These are phyloP conservation scores for Toxostoma redivivum DNA, from an alignment of 2,113 vertebrate species.

Conservation along the genomic window DNA sequence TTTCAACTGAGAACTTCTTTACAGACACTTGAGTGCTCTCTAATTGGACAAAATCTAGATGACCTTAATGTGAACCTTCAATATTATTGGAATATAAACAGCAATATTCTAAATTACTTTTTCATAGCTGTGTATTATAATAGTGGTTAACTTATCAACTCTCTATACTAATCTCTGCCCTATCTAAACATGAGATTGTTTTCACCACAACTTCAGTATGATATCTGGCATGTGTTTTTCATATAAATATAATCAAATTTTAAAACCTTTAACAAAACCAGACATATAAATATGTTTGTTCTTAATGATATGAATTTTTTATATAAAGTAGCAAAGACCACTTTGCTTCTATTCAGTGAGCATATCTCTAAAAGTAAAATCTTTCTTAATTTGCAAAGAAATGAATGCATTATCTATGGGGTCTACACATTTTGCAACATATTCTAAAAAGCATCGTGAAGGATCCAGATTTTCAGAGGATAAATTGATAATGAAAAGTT, in stretches of 20 bases:
- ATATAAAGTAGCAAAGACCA: not conserved
- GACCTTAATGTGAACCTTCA: not conserved
- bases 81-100: slow-evolving; percentile 8
- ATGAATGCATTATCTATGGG: not conserved
- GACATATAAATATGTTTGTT: not conserved
- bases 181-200: not conserved
- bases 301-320: not conserved
- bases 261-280: not conserved
- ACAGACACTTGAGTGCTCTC: not conserved
- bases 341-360: not conserved
- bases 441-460: not conserved
- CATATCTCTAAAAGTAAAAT: not conserved
- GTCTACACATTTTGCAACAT: not conserved
- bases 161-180: not conserved
- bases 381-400: not conserved
- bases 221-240: not conserved
- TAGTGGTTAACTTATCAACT: not conserved
- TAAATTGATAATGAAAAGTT: not conserved
- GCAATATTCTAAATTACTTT: not conserved
- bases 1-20: not conserved
- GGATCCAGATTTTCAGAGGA: not conserved
- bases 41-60: not conserved
- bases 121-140: not conserved
- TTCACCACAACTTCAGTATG: not conserved
- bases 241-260: not conserved